Evolutionary conservation across 1,140 invertebrate species (phyloP), one percentile per base, ranked within the genome.

Genomic region (Antheraea pernyi): DNA sequence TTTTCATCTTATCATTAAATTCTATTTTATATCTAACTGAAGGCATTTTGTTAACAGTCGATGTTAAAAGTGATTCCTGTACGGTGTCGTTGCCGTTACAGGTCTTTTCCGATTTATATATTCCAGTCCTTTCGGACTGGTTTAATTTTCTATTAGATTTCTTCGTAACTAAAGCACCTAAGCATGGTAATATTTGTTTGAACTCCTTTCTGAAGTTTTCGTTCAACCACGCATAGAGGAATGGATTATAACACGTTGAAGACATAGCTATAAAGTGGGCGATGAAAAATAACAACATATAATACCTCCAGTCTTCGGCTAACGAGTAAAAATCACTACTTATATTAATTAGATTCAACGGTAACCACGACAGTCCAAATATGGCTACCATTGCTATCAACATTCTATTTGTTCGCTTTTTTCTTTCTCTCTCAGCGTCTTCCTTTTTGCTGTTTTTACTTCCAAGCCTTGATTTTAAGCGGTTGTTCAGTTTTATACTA

Each of bases 151-250:
- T 82, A 60, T 85, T 90, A 1, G 83, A 75, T 63, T 81, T 88
- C 67, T 85, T 89, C 18, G 79, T 82, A 10, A 85, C 86, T 67
- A 93, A 91, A 19, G 92, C 89, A 69, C 91, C 92, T 74, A 96
- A 96, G 86, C 96, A 97, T 9, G 96, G 96, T 69, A 97, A 87
- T 18, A 87, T 87, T 65, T 96, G 94, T 72, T 98, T 98, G 85
- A 99, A 99, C 88, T 99, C 98, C 88, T 99, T 99, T 48, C 98
- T 95, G 86, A 99, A 99, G 91, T 98, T 99, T 73, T 99, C 98
- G 90, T 99, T 99, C 84, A 99, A 95, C 98, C 98, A 99, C 19
- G 98, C 98, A 89, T 99, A 99, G 80, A 95, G 85, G 74, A 95
- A 95, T 0, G 98, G 98, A 91, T 99, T 99, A 91, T 99, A 99